Conservation (phyloP, 2,113 vertebrate species). For the Anas platyrhynchos region DNA sequence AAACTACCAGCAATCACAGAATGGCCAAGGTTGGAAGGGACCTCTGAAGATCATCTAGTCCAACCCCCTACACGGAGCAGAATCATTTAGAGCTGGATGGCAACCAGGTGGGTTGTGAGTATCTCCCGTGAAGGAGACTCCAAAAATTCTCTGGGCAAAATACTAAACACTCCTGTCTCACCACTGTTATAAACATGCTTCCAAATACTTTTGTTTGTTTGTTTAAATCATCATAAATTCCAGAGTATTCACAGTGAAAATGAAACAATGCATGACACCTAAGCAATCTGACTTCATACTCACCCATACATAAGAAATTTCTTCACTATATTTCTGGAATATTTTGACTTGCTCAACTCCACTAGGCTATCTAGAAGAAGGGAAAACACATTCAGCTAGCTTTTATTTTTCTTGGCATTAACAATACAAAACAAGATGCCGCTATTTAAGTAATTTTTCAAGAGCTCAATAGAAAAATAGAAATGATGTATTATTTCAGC, state of each 20-base stretch:
- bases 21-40: no score
- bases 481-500: not conserved
- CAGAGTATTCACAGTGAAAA: not conserved
- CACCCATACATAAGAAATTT: slow-evolving; percentile 98
- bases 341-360: slow-evolving; percentile 91
- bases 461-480: not conserved
- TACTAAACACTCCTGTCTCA: not conserved
- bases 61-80: no score
- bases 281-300: slow-evolving; percentile 50
- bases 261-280: not conserved
- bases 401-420: not conserved
- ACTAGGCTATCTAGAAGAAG: slow-evolving; percentile 82
- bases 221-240: not conserved
- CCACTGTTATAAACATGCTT: not conserved
- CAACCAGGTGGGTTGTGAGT: no score
- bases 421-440: not conserved
- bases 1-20: not conserved
- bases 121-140: no score
- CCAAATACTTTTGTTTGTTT: not conserved
- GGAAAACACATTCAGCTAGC: not conserved
- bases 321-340: slow-evolving; percentile 93
- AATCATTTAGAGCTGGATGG: no score
- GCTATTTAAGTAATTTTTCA: not conserved
- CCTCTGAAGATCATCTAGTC: no score
- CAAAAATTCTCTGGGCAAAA: no score